Evolutionary conservation across 1,140 invertebrate genomes (phyloP).

Genomic region (Drosophila gunungcola): DNA sequence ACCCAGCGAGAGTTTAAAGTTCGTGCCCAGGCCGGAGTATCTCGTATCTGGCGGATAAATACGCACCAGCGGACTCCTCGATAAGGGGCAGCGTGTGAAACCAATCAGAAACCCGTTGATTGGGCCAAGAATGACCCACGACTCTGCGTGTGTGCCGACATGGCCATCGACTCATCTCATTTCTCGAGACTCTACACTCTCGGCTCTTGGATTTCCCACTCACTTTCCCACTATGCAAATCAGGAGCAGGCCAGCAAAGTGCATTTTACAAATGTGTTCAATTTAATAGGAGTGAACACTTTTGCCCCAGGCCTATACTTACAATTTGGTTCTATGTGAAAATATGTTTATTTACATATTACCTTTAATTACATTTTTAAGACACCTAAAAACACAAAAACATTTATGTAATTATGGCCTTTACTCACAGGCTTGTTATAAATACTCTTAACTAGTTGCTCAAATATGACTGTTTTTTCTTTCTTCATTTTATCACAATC

Average conservation of each 20-base stretch:
- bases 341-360: too few relatives aligned
- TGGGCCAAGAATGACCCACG: slow-evolving; percentile 41
- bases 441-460: too few relatives aligned
- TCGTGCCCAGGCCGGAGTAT: slow-evolving; percentile 49
- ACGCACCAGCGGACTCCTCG: slow-evolving; percentile 32
- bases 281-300: neutral
- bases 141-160: neutral
- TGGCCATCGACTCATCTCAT: neutral
- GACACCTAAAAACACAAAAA: too few relatives aligned
- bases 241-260: slow-evolving; percentile 32
- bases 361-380: too few relatives aligned
- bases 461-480: too few relatives aligned
- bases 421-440: too few relatives aligned
- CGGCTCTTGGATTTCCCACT: slow-evolving; percentile 16
- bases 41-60: slow-evolving; percentile 46
- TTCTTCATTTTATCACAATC: too few relatives aligned
- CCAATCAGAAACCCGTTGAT: slow-evolving; percentile 65
- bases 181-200: neutral
- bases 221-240: slow-evolving; percentile 43
- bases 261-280: slow-evolving; percentile 1
- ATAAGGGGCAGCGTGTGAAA: slow-evolving; percentile 77
- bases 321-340: too few relatives aligned
- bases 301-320: neutral
- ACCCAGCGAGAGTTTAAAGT: slow-evolving; percentile 75
- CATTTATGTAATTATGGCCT: too few relatives aligned